Percentiles rank a stretch among this genome's conserved stretches.
Conservation (phyloP, 2,888 invertebrate genomes). For the Acanthopleura granulata region DNA sequence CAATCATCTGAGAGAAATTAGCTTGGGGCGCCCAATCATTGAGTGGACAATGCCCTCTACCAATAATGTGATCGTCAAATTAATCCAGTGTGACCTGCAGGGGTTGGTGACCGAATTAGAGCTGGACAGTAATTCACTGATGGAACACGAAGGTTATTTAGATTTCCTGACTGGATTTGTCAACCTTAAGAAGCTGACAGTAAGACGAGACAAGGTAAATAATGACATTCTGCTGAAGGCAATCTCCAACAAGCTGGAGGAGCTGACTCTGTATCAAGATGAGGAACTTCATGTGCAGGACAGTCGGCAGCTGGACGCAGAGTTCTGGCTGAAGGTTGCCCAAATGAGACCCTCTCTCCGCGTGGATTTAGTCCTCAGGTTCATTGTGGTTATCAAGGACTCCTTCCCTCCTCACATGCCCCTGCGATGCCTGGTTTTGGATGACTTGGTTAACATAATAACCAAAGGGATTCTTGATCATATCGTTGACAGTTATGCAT, state of each 20-base stretch:
- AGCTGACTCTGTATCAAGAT: constrained; percentile 43
- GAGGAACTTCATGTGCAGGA: constrained; percentile 41
- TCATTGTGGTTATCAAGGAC: constrained; percentile 44
- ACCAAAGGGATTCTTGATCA: constrained; percentile 48
- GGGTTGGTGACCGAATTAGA: constrained; percentile 39
- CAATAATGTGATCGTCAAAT: constrained; percentile 32
- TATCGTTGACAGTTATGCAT: constrained; percentile 34
- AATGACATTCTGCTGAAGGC: constrained; percentile 37
- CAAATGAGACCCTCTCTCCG: constrained; percentile 38
- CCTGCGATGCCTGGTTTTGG: constrained; percentile 38
- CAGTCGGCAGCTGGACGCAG: constrained; percentile 34
- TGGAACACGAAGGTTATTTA: constrained; percentile 42
- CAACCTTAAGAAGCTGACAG: constrained; percentile 32
- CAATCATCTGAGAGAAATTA: constrained; percentile 28
- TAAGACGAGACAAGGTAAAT: constrained; percentile 44
- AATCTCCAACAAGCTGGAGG: constrained; percentile 34
- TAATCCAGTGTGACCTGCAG: constrained; percentile 29
- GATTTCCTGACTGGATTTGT: constrained; percentile 36
- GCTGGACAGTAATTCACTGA: constrained; percentile 36
- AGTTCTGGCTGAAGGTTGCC: constrained; percentile 40
- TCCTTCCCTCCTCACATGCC: constrained; percentile 44
- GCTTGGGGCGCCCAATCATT: constrained; percentile 36
- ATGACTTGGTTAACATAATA: constrained; percentile 47
- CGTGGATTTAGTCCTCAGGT: constrained; percentile 40
- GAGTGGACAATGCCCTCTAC: constrained; percentile 36